A percentile compares a stretch with the other conserved stretches of the same genome.
phyloP scores from a whole-genome alignment of 2,113 vertebrate species.

The Psammodynastes pulverulentus region DNA sequence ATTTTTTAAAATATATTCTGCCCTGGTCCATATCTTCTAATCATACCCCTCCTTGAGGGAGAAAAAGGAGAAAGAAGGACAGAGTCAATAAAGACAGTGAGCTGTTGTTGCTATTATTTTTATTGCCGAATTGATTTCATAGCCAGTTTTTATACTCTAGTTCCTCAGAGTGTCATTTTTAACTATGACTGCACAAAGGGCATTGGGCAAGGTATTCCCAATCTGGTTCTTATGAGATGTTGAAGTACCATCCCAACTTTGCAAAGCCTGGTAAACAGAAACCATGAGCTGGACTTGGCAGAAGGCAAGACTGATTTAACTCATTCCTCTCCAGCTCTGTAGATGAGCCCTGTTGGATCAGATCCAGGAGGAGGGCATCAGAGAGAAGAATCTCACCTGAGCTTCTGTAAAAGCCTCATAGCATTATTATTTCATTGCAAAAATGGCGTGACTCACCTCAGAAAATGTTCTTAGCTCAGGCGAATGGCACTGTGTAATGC shows the following conservation, averaged over 20 bases:
- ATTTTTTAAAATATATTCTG: neutral
- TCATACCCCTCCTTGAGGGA: neutral
- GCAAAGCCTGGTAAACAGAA: conserved; percentile 12
- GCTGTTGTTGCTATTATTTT: neutral
- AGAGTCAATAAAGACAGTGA: neutral
- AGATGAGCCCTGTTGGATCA: conserved; percentile 48
- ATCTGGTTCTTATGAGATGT: conserved; percentile 25
- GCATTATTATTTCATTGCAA: conserved; percentile 57
- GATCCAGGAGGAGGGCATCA: conserved; percentile 53
- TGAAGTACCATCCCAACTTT: neutral
- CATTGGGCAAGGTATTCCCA: neutral
- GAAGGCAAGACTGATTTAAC: conserved; percentile 33
- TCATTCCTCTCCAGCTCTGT: conserved; percentile 39
- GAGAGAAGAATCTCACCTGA: conserved; percentile 63
- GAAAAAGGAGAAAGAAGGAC: neutral
- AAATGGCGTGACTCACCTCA: conserved; percentile 39
- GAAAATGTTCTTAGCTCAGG: conserved; percentile 53
- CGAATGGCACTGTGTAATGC: conserved; percentile 47
- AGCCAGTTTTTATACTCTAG: neutral
- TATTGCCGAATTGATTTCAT: neutral
- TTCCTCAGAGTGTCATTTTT: conserved; percentile 13
- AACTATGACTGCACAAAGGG: conserved; percentile 12
- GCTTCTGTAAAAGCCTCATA: conserved; percentile 59
- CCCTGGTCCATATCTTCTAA: neutral
- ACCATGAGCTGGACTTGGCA: conserved; percentile 36